Percentiles rank a stretch among this genome's conserved stretches.
Conservation (phyloP, 2,888 invertebrate genomes). For the Acanthosepion pharaonis region DNA sequence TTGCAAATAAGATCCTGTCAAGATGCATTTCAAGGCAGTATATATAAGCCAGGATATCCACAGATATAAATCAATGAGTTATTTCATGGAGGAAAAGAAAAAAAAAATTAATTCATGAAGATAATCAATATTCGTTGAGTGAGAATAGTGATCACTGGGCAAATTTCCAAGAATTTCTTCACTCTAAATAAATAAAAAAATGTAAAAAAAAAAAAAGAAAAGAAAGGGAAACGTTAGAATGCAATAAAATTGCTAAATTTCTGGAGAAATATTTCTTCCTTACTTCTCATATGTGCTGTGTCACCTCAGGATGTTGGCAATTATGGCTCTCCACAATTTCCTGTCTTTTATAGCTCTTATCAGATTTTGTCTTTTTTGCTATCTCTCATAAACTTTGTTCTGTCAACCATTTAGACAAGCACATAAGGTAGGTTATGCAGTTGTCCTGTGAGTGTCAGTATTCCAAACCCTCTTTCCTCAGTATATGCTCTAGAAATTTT, state of each 20-base stretch:
- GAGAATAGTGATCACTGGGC: not conserved
- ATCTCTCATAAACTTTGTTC: too few relatives aligned
- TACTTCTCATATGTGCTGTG: not conserved
- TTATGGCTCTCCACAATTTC: too few relatives aligned
- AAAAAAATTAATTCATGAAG: not conserved
- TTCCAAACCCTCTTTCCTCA: too few relatives aligned
- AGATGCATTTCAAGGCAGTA: not conserved
- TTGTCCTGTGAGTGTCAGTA: too few relatives aligned
- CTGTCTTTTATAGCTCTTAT: too few relatives aligned
- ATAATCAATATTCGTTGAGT: not conserved
- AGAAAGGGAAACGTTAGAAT: not conserved
- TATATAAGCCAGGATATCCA: not conserved
- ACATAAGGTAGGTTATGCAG: too few relatives aligned
- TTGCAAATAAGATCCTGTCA: not conserved
- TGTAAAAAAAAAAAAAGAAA: not conserved
- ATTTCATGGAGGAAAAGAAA: not conserved
- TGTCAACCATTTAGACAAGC: too few relatives aligned
- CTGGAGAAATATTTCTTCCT: not conserved
- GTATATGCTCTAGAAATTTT: too few relatives aligned
- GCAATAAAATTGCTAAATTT: not conserved
- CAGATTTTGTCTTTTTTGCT: too few relatives aligned
- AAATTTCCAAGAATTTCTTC: not conserved
- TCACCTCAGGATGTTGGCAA: too few relatives aligned
- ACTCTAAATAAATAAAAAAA: not conserved
- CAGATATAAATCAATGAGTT: constrained; percentile 16